Base-by-base conservation (phyloP, 2,888 invertebrate genomes). In the Clusia tigrina region DNA sequence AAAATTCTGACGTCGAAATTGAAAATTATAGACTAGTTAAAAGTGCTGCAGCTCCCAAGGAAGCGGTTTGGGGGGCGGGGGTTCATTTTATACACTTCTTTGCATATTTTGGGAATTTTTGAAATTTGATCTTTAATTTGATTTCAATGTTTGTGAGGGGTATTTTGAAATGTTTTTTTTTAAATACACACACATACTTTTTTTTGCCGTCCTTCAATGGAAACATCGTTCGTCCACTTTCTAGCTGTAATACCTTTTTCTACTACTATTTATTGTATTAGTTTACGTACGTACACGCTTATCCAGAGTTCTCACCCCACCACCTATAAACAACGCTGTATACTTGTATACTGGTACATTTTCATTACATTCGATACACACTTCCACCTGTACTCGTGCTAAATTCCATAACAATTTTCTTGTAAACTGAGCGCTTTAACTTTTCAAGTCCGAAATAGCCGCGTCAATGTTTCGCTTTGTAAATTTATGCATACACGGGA, bases 371-470 rank as follows among this genome's bases (percentile, higher is more conserved):
- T 48, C 6, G 20, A 20, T 20, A 48, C 48, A 48, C 48, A 48
- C 22, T 42, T 32, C 32, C 12, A 9, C 12, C 12, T 42, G 15
- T 42, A 42, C 42, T 10, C 24, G 22, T 18, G 60, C 18, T 51
- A 67, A 53, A 54, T 65, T 60, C 32, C 54, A 56, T 48, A 68
- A 56, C 38, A 63, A 62, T 37, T 48, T 52, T 48, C 15, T 26
- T 37, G 23, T 52, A 17, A 46, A 62, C 72, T 78, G 80, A 79
- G 80, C 80, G 80, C 80, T 76, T 74, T 78, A 80, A 80, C 80
- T 80, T 77, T 74, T 71, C 68, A 78, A 80, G 80, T 72, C 80
- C 77, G 80, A 80, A 80, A 80, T 80, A 80, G 77, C 80, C 80
- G 80, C 78, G 76, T 80, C 79, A 79, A 79, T 73, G 80, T 79